phyloP scores from a whole-genome alignment of 2,113 vertebrate species.

The Rhinolophus sinicus region DNA sequence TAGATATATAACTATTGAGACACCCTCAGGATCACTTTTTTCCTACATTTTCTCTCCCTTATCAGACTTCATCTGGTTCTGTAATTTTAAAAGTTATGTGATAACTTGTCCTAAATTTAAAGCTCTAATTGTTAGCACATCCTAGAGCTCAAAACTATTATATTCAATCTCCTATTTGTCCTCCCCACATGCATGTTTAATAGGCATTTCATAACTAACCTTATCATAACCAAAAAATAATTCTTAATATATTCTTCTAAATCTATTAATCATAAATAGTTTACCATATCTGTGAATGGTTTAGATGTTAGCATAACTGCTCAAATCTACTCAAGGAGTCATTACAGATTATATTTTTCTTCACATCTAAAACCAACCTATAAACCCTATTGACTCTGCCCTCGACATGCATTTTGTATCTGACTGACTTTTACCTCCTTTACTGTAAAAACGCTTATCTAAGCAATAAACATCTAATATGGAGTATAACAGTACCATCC shows the following conservation, averaged over 20 bases:
- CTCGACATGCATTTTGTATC: background rate
- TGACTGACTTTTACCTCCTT: background rate
- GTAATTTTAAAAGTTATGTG: background rate
- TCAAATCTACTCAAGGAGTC: background rate
- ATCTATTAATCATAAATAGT: background rate
- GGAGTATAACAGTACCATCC: background rate
- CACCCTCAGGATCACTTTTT: background rate
- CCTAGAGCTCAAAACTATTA: background rate
- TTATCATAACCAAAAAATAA: background rate
- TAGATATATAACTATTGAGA: background rate
- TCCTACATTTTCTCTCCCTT: background rate
- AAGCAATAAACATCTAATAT: background rate
- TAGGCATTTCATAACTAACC: background rate
- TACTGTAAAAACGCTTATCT: background rate
- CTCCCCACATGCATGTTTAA: background rate
- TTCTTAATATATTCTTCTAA: background rate
- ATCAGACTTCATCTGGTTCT: background rate
- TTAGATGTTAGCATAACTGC: background rate
- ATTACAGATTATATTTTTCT: background rate
- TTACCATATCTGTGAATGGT: background rate
- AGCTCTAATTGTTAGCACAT: background rate
- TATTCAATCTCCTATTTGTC: background rate
- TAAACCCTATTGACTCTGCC: background rate
- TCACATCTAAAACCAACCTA: background rate
- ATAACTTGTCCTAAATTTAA: background rate